phyloP scores from a whole-genome alignment of 2,113 vertebrate genomes.

The Plestiodon gilberti region DNA sequence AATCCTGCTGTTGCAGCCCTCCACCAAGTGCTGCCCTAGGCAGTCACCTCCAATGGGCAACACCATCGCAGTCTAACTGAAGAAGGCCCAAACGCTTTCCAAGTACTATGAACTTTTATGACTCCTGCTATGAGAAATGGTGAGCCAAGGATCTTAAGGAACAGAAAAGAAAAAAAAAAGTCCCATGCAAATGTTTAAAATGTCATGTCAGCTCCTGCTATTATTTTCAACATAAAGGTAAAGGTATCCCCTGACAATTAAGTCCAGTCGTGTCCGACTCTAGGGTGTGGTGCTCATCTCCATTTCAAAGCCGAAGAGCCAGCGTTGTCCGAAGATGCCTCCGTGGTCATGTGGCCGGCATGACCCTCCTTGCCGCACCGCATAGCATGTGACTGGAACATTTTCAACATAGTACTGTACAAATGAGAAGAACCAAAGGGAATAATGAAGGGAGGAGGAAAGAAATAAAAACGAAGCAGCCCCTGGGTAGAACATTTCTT shows the following conservation, averaged over 20 bases:
- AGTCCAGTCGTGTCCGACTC: too few species aligned
- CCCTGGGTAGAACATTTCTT: not conserved
- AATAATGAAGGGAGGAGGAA: not conserved
- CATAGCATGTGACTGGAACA: too few species aligned
- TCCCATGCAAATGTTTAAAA: not conserved
- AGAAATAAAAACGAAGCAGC: conserved; percentile 3
- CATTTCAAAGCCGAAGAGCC: too few species aligned
- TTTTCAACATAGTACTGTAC: not conserved
- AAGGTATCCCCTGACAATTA: too few species aligned
- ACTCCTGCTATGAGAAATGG: conserved; percentile 4
- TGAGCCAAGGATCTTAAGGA: not conserved
- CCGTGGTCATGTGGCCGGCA: too few species aligned
- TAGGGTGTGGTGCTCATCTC: too few species aligned
- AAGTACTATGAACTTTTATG: not conserved
- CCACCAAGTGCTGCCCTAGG: not conserved
- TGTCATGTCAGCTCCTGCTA: not conserved
- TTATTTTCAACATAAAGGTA: not conserved
- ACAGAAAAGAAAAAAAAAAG: accelerated
- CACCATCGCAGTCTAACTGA: not conserved
- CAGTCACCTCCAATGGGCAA: not conserved
- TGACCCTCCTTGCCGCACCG: too few species aligned
- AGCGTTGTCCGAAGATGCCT: too few species aligned
- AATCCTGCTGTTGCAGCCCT: not conserved
- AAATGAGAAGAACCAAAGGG: conserved; percentile 8
- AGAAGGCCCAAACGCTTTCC: not conserved